A percentile compares a stretch with the other conserved stretches of the same genome.
These are phyloP conservation scores for Entomyzon cyanotis DNA, from an alignment of 2,113 vertebrate species.

Conservation along the genomic window DNA sequence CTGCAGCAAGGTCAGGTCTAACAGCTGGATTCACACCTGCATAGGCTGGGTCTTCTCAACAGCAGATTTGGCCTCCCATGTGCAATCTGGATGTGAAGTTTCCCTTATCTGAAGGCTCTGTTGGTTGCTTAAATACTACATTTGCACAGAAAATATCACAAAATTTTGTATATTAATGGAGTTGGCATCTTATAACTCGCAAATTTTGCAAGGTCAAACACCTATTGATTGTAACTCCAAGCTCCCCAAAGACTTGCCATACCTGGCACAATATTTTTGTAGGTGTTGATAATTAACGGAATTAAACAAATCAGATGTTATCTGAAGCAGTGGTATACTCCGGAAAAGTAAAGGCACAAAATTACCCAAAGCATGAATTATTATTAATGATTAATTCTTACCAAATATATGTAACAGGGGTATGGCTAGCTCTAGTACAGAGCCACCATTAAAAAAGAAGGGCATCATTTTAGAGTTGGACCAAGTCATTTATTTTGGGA, in stretches of 20 bases:
- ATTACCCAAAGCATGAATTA: background rate
- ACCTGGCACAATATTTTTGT: background rate
- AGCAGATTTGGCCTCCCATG: background rate
- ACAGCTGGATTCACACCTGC: background rate
- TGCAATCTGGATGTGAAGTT: background rate
- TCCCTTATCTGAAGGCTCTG: background rate
- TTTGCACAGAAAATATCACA: background rate
- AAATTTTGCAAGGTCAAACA: background rate
- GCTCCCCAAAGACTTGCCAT: background rate
- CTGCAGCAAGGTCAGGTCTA: background rate
- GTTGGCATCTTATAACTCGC: rapidly evolving
- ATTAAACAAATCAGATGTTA: background rate
- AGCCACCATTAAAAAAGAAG: background rate
- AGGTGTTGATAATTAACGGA: background rate
- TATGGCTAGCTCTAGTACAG: background rate
- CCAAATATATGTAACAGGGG: background rate
- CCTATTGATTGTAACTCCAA: background rate
- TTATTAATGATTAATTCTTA: background rate
- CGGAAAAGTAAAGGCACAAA: background rate
- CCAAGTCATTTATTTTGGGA: background rate
- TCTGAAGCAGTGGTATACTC: background rate
- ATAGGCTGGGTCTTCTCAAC: background rate
- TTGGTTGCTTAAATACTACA: background rate
- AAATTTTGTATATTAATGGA: background rate
- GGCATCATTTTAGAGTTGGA: background rate